Evolutionary conservation across 2,113 vertebrate species (phyloP).

Genomic region (Excalfactoria chinensis): DNA sequence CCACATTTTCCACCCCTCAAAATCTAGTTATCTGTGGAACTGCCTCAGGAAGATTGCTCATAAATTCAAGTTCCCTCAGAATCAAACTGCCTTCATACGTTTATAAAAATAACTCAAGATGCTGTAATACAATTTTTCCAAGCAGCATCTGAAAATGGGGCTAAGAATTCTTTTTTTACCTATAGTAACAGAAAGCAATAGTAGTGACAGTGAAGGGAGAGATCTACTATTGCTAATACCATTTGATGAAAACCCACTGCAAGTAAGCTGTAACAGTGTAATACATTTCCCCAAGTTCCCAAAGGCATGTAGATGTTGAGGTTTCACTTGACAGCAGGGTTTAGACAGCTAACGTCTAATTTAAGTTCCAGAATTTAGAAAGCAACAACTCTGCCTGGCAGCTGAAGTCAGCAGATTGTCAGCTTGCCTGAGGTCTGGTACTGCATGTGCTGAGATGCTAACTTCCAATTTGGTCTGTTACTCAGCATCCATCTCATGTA

Average conservation of each 20-base stretch:
- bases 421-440: slow-evolving; percentile 24
- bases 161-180: background rate
- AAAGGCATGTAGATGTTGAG: background rate
- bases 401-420: slow-evolving; percentile 1
- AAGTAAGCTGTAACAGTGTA: background rate
- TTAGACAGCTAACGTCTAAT: slow-evolving; percentile 27
- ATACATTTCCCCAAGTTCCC: background rate
- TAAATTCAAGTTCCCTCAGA: background rate
- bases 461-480: slow-evolving; percentile 31
- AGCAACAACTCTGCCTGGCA: background rate
- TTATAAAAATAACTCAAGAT: background rate
- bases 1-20: background rate
- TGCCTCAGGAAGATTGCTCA: background rate
- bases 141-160: background rate
- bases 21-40: background rate
- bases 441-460: background rate
- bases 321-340: slow-evolving; percentile 10
- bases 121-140: background rate
- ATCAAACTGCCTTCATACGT: background rate
- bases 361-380: slow-evolving; percentile 18
- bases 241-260: background rate
- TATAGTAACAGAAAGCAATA: background rate
- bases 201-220: background rate
- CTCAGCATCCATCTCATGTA: slow-evolving; percentile 12
- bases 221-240: background rate